Base-by-base conservation (phyloP, 2,113 vertebrate species). In the Halichoeres trimaculatus region DNA sequence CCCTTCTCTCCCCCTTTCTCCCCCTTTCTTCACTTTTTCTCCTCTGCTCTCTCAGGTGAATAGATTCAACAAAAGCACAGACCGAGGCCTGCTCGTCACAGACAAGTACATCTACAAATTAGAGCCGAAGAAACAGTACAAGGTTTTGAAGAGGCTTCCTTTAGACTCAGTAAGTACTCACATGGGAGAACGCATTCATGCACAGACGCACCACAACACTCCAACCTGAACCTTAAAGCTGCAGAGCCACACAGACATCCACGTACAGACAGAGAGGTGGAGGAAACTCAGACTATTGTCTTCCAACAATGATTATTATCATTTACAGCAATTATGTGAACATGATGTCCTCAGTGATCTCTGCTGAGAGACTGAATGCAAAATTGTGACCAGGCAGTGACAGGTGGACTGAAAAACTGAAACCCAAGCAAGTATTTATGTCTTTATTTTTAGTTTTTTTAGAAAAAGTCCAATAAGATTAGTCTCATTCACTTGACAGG, bases 91-190 rank as follows among this genome's bases (percentile, higher is more conserved):
- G 11, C 91, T 99, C 10, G 55, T 98, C 85, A 99, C 97, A 0
- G 96, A 98, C 81, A 95, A 91, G 70, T 94, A 93, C 74, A 19
- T 98, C 73, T 98, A 97, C 94, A 96, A 97, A 85, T 77, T 99
- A 83, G 96, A 98, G 23, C 96, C 96, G 0, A 91, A 85, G 64
- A 95, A 95, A 58, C 94, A 95, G 74, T 96, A 95, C 90, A 94
- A 94, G 47, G 94, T 96, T 74, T 90, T 98, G 91, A 95, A 96
- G 74, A 88, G 76, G 0, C 53, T 96, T 65, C 88, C 96, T 5
- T 88, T 99, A 55, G 92, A 94, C 0, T 8, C 52, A 1, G 97
- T 98, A 80, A 94, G 93, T 91, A 71, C 53, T 34, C 52, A 48
- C 51, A 6, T 2, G 34, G 20, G 43, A 22, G 22, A 8, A 24